phyloP scores from a whole-genome alignment of 2,797 vertebrate genomes.

The Tokudaia muenninki region DNA sequence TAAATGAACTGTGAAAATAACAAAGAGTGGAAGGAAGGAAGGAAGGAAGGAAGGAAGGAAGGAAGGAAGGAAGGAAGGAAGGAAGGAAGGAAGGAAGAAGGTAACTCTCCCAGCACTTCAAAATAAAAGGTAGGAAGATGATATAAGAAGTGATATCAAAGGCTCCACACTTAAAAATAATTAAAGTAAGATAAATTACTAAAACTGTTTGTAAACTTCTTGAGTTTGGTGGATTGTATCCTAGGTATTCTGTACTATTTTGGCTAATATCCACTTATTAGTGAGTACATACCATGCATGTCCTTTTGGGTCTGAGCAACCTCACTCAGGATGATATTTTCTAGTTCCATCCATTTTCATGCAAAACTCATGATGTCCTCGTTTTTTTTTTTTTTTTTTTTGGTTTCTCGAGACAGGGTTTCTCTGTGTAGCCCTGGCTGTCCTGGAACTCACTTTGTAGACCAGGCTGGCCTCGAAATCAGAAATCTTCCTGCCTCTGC shows the following conservation, averaged over 20 bases:
- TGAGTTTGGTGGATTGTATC: neutral
- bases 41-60: neutral
- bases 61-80: neutral
- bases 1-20: too few species aligned
- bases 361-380: neutral
- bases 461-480: too few species aligned
- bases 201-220: neutral
- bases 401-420: too few species aligned
- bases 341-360: neutral
- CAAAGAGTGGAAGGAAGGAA: neutral
- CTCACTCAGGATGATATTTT: neutral
- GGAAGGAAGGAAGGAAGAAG: neutral
- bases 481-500: too few species aligned
- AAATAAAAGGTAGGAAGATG: conserved; percentile 25
- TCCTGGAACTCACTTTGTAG: too few species aligned
- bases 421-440: too few species aligned
- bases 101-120: neutral
- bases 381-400: too few species aligned
- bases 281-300: neutral
- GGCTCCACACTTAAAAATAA: neutral
- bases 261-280: neutral
- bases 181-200: conserved; percentile 20
- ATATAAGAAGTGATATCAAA: conserved; percentile 30
- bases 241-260: neutral
- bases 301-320: neutral